Conservation (phyloP, 2,113 vertebrate genomes). For the Rousettus leschenaultii region DNA sequence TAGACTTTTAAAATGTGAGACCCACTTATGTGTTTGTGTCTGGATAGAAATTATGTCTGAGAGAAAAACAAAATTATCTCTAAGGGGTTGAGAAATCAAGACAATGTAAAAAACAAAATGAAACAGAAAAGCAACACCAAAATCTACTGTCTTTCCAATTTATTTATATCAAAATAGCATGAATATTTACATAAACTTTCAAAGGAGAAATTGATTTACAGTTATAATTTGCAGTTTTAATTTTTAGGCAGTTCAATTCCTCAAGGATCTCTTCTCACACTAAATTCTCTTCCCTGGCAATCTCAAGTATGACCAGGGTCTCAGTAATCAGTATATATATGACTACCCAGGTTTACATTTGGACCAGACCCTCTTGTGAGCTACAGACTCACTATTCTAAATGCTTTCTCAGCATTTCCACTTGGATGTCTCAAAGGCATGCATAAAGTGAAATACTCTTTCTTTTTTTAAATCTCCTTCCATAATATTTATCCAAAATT, state of each 20-base stretch:
- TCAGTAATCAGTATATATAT: not conserved
- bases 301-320: not conserved
- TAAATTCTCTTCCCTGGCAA: not conserved
- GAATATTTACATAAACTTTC: not conserved
- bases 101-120: not conserved
- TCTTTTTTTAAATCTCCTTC: not conserved
- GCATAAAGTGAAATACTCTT: not conserved
- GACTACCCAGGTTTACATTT: not conserved
- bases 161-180: not conserved
- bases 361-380: not conserved
- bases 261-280: not conserved
- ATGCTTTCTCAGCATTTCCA: not conserved
- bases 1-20: constrained; percentile 46
- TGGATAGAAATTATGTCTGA: constrained; percentile 23
- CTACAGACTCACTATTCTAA: not conserved
- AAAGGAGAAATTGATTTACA: not conserved
- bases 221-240: not conserved
- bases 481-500: not conserved
- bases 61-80: constrained; percentile 37
- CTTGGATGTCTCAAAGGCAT: not conserved
- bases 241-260: not conserved
- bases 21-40: constrained; percentile 28
- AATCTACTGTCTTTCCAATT: not conserved
- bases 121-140: not conserved
- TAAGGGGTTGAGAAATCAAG: constrained; percentile 11